Base-by-base conservation (phyloP, 2,797 vertebrate species). In the Xenops minutus region DNA sequence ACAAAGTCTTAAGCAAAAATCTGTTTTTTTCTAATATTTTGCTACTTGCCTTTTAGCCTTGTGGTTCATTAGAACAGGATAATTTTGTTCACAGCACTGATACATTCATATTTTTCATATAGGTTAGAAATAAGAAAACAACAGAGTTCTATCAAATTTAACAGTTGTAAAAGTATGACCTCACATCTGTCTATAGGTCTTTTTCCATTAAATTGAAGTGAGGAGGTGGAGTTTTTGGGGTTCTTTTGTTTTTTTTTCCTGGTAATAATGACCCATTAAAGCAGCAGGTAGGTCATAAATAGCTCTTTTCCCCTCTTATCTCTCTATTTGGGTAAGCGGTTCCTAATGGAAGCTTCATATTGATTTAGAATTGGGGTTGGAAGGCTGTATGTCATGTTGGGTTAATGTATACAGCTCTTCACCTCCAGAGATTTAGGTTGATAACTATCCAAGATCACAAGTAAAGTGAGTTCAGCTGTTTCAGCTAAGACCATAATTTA, bases 271-370 rank as follows among this genome's bases (percentile, higher is more conserved):
- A 87, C 21, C 48, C 75, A 81, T 89, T 95, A 92, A 95, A 91
- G 75, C n/a, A 91, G 52, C 52, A 93, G 52, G 64, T 91, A 94
- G 85, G 84, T 83, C 71, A 95, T 73, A 92, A 87, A 92, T 43
- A 90, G 71, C 34, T 80, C 59, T 88, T 90, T 90, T 61, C 46
- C 81, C 58, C 76, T 89, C 71, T 92, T 93, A 83, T 66, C 77
- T 90, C 78, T 81, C 83, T 82, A 44, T 94, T 91, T 91, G 68
- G 49, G 68, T 79, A 96, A 95, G 88, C 12, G 0, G 59, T 41
- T 92, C 32, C 82, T 92, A 96, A 94, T 76, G 92, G 88, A 95
- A 95, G 74, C 37, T 92, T 92, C 82, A 79, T 84, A 92, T 81
- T 93, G 76, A 91, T 93, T 94, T 94, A 92, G 69, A 92, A 92